Conservation (phyloP, 2,113 vertebrate genomes). For the Turdus rufiventris region DNA sequence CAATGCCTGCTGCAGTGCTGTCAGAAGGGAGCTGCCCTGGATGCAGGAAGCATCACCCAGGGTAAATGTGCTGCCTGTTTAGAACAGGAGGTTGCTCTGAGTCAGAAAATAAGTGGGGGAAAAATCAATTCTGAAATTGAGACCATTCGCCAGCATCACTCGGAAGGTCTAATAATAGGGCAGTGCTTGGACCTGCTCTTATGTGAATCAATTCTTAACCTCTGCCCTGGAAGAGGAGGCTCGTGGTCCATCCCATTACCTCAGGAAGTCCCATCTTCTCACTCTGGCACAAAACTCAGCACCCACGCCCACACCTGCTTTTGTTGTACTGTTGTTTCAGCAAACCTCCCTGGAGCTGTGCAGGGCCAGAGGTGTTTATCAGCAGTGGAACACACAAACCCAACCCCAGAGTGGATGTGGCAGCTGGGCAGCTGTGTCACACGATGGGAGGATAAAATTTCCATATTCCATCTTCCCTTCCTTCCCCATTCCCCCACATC, state of each 20-base stretch:
- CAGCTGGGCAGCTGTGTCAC: not conserved
- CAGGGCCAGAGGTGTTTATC: not conserved
- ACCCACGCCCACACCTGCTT: not conserved
- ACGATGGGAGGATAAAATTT: not conserved
- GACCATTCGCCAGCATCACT: not conserved
- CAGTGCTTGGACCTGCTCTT: not conserved
- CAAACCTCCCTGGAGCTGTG: not conserved
- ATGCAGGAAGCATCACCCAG: not conserved
- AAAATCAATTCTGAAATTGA: not conserved
- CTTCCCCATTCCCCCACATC: rapidly evolving
- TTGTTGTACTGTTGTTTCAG: not conserved
- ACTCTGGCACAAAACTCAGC: not conserved
- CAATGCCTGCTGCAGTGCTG: not conserved
- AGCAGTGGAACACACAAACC: not conserved
- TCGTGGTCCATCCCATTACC: not conserved
- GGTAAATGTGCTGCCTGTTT: not conserved
- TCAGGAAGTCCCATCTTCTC: not conserved
- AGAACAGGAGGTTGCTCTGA: not conserved
- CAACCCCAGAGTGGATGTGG: not conserved
- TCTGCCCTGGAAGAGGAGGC: not conserved
- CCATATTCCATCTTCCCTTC: not conserved
- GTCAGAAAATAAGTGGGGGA: not conserved
- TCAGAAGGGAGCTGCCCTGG: not conserved
- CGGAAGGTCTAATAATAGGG: not conserved
- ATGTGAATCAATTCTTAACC: not conserved